Base-by-base conservation (phyloP, 1,140 invertebrate genomes). In the Aethina tumida region DNA sequence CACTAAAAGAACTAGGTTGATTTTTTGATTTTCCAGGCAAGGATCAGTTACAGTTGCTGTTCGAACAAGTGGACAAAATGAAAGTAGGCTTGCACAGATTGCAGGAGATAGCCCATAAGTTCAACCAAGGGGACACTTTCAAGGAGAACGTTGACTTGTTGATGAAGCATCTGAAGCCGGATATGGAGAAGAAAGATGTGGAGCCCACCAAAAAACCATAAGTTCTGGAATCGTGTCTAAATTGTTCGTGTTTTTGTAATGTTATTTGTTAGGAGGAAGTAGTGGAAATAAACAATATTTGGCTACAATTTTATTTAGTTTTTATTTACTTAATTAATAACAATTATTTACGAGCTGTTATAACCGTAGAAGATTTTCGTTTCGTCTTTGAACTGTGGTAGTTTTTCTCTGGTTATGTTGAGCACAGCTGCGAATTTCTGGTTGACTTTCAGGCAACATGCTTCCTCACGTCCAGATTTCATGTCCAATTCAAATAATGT, bases 361-460 rank as follows among this genome's bases (percentile, higher is more conserved):
- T 77, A 86, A 19, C 71, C 69, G 66, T 75, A 79, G 43, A 75
- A 82, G 14, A 67, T 55, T 17, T 69, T 54, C 30, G 58, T 58
- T 39, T 73, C 63, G 28, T 73, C 62, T 24, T 71, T 63, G 25
- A 82, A 59, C 18, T 63, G 41, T 22, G n/a, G n/a, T n/a, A n/a
- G n/a, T n/a, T n/a, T n/a, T n/a, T n/a, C n/a, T n/a, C n/a, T n/a
- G n/a, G n/a, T n/a, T n/a, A n/a, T n/a, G n/a, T n/a, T n/a, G n/a
- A n/a, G n/a, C n/a, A n/a, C n/a, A n/a, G n/a, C n/a, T n/a, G n/a
- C n/a, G n/a, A n/a, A n/a, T n/a, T n/a, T n/a, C n/a, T n/a, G n/a
- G n/a, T n/a, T n/a, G n/a, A n/a, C n/a, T n/a, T n/a, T n/a, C n/a
- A n/a, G n/a, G n/a, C n/a, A n/a, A n/a, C n/a, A n/a, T n/a, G n/a